Conservation (phyloP, 2,888 invertebrate species). For the Lasius platythorax region DNA sequence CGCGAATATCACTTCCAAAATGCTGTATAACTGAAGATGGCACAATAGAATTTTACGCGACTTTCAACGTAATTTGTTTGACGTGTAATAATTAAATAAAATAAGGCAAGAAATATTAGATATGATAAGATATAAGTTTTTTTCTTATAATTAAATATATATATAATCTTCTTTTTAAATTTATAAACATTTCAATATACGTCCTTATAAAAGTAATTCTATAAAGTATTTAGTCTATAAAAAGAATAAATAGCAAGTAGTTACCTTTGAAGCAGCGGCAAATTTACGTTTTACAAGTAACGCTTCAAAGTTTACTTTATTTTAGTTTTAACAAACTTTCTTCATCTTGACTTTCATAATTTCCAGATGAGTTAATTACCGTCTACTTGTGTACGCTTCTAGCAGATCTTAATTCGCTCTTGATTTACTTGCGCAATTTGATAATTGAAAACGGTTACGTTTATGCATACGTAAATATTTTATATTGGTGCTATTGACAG, state of each 20-base stretch:
- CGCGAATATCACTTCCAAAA: conserved; percentile 20
- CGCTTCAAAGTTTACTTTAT: conserved; percentile 55
- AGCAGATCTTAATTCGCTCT: conserved; percentile 43
- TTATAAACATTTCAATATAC: conserved; percentile 34
- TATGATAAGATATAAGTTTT: neutral
- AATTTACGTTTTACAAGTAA: conserved; percentile 53
- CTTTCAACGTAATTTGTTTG: neutral
- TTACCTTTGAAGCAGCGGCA: conserved; percentile 51
- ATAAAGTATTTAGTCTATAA: conserved; percentile 27
- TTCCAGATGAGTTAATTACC: conserved; percentile 56
- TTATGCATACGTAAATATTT: conserved; percentile 28
- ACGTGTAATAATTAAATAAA: neutral
- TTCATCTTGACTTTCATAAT: conserved; percentile 56
- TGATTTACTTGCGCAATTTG: conserved; percentile 42
- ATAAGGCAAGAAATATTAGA: neutral
- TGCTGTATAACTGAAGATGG: neutral
- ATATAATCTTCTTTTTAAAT: neutral
- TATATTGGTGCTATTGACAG: conserved; percentile 46
- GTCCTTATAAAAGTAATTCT: conserved; percentile 22
- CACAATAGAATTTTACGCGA: neutral
- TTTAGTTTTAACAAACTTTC: conserved; percentile 50
- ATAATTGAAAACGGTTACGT: conserved; percentile 38
- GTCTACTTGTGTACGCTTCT: conserved; percentile 54
- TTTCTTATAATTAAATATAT: neutral
- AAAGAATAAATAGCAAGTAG: conserved; percentile 48